phyloP scores from a whole-genome alignment of 2,797 vertebrate genomes.

The Cheirogaleus major region DNA sequence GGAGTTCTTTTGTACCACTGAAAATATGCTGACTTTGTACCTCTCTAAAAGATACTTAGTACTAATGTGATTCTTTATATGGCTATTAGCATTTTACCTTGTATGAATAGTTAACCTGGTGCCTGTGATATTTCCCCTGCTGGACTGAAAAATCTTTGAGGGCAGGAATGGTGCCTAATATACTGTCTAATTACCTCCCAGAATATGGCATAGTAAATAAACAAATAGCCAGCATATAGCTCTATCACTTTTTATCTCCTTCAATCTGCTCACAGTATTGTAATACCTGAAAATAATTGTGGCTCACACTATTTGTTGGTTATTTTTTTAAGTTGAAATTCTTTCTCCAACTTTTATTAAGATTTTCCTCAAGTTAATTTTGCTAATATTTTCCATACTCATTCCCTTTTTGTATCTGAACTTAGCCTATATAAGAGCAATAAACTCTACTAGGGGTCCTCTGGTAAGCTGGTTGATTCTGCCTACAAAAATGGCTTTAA shows the following conservation, averaged over 20 bases:
- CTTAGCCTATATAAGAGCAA: conserved; percentile 11
- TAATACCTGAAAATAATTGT: conserved; percentile 33
- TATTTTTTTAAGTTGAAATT: conserved; percentile 27
- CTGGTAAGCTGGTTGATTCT: not conserved
- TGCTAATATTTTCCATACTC: conserved; percentile 35
- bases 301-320: not conserved
- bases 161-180: not conserved
- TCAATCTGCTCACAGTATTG: conserved; percentile 7
- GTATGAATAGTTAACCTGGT: conserved; percentile 25
- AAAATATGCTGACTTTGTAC: conserved; percentile 20
- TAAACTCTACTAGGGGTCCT: not conserved
- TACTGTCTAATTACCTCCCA: not conserved
- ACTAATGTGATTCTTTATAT: conserved; percentile 40
- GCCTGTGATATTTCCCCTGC: not conserved
- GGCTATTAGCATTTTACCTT: conserved; percentile 34
- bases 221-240: not conserved
- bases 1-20: not conserved
- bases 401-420: conserved; percentile 49
- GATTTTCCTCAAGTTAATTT: conserved; percentile 4
- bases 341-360: conserved; percentile 1
- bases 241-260: not conserved
- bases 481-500: not conserved
- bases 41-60: conserved; percentile 28
- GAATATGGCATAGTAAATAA: not conserved
- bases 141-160: conserved; percentile 39